Percentiles rank a stretch among this genome's conserved stretches.
Conservation (phyloP, 2,888 invertebrate species). For the Falcaria lacertinaria region DNA sequence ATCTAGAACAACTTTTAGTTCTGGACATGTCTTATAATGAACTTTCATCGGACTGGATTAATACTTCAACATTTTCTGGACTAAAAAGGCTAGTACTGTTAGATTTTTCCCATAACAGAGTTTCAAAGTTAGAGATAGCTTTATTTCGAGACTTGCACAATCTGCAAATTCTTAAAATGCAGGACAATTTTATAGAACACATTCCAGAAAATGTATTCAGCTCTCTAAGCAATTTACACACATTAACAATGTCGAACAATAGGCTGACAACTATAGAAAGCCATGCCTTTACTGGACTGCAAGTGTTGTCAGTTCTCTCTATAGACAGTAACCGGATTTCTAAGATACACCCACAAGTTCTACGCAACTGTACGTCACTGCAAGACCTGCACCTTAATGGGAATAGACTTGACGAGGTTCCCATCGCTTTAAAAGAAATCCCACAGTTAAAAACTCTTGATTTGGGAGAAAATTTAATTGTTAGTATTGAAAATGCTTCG, state of each 20-base stretch:
- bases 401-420: constrained; percentile 87
- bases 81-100: constrained; percentile 87
- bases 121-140: constrained; percentile 86
- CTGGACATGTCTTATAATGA: constrained; percentile 89
- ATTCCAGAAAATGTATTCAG: constrained; percentile 89
- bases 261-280: constrained; percentile 86
- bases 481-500: constrained; percentile 87
- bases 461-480: constrained; percentile 91
- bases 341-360: constrained; percentile 85
- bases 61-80: constrained; percentile 88
- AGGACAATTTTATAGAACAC: constrained; percentile 87
- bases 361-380: constrained; percentile 88
- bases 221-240: constrained; percentile 88
- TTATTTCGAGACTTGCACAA: constrained; percentile 89
- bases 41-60: constrained; percentile 90
- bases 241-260: constrained; percentile 90
- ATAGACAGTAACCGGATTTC: constrained; percentile 89
- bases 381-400: constrained; percentile 91
- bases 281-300: constrained; percentile 87
- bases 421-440: constrained; percentile 85
- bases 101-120: constrained; percentile 87
- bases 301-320: constrained; percentile 86
- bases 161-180: constrained; percentile 88
- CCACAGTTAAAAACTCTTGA: constrained; percentile 89
- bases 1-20: constrained; percentile 86